A percentile compares a stretch with the other conserved stretches of the same genome.
Conservation (phyloP, 2,888 invertebrate species). For the Serrognathus titanus region DNA sequence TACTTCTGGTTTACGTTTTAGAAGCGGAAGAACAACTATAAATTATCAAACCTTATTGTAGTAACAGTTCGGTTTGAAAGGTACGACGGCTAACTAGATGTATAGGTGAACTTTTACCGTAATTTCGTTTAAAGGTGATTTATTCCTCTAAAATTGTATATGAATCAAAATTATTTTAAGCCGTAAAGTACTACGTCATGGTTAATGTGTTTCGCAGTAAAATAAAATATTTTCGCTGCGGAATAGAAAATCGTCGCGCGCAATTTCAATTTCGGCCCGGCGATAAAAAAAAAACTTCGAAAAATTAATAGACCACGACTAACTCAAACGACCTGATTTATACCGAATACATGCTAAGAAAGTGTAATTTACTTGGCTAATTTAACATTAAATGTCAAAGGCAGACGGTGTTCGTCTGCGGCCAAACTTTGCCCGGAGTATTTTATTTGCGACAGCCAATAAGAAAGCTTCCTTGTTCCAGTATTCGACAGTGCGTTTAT, state of each 20-base stretch:
- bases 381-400: conserved; percentile 44
- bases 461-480: conserved; percentile 30
- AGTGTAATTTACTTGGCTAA: conserved; percentile 44
- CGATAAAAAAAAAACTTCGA: conserved; percentile 6
- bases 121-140: neutral
- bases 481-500: conserved; percentile 31
- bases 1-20: conserved; percentile 21
- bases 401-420: conserved; percentile 40
- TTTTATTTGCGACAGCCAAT: conserved; percentile 39
- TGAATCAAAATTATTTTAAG: too few species aligned
- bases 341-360: conserved; percentile 42
- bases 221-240: too few species aligned
- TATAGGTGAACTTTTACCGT: conserved; percentile 3
- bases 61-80: conserved; percentile 19
- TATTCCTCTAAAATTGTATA: too few species aligned
- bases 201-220: too few species aligned
- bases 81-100: neutral
- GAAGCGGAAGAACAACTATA: conserved; percentile 25
- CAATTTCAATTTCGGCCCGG: neutral
- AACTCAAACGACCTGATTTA: conserved; percentile 35
- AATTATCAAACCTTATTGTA: conserved; percentile 25
- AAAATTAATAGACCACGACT: conserved; percentile 24
- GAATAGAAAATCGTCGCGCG: neutral
- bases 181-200: too few species aligned
- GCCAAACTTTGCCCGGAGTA: conserved; percentile 39